Base-by-base conservation (phyloP, 2,797 vertebrate genomes). In the Vireo griseus region DNA sequence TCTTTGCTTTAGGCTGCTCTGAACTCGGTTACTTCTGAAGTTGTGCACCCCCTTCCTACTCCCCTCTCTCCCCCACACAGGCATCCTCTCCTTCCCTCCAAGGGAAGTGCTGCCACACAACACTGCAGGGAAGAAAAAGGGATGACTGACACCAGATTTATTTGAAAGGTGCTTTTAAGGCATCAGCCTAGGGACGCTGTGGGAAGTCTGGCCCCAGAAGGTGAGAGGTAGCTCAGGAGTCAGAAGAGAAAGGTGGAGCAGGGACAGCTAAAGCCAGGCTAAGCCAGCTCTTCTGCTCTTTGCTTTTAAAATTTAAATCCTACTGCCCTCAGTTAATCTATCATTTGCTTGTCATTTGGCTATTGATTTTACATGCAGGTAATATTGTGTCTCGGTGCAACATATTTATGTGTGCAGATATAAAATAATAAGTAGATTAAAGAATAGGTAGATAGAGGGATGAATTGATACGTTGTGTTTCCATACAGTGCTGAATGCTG, bases 131-230 rank as follows among this genome's bases (percentile, higher is more conserved):
- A 69, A 86, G 68, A 91, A 90, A 59, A 37, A 35, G 40, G 39
- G 19, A 84, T 95, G 95, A 94, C 68, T 96, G 95, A 95, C 94
- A 91, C 44, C 62, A 94, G 91, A 76, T 95, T 96, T 94, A 86
- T 95, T 95, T 94, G 94, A 95, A 90, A 90, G 40, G 50, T 88
- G 54, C 69, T 92, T 96, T 94, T 94, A 83, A 95, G 69, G 55
- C 82, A 69, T 54, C 82, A 75, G 67, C 83, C 73, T 25, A 68
- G 79, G 94, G 85, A 88, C 7, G 1, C 58, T 66, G 82, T 93
- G 91, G 92, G 94, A 90, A 92, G 92, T 68, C 94, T 95, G 89
- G 88, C 94, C 83, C 54, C 88, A 73, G 90, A 92, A 92, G 89
- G 76, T 4, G 68, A 91, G 52, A 91, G 88, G 73, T 90, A 86